Evolutionary conservation across 1,140 invertebrate species (phyloP).

Genomic region (Cherax quadricarinatus): DNA sequence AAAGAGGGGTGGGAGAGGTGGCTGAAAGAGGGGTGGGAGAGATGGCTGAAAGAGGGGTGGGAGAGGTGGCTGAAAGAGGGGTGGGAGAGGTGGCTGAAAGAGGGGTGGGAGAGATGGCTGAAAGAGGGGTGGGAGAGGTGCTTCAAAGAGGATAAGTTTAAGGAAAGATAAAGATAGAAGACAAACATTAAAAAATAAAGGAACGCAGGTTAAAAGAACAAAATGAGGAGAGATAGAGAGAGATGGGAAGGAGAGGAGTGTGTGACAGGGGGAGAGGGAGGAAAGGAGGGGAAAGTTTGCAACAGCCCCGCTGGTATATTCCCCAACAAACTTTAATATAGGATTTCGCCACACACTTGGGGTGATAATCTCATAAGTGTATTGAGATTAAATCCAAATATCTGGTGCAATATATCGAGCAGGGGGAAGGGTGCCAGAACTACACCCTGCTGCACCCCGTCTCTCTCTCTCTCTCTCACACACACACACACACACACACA

Average conservation of each 20-base stretch:
- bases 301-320: conserved; percentile 59
- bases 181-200: no score
- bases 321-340: conserved; percentile 65
- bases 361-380: conserved; percentile 63
- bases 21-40: no score
- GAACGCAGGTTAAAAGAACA: no score
- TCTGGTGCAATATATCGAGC: conserved; percentile 33
- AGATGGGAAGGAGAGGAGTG: no score
- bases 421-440: background rate
- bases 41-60: no score
- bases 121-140: background rate
- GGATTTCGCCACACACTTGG: conserved; percentile 56
- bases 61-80: no score
- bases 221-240: no score
- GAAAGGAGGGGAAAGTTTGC: conserved; percentile 34
- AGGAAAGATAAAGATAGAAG: background rate
- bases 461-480: no score
- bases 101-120: no score
- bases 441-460: background rate
- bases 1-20: no score
- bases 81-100: no score
- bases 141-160: background rate
- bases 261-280: background rate
- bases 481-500: background rate
- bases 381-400: conserved; percentile 66